These are phyloP conservation scores for Epizoanthus illoricatus DNA, from an alignment of 92 coral and sea anemone genomes.

Conservation along the genomic window DNA sequence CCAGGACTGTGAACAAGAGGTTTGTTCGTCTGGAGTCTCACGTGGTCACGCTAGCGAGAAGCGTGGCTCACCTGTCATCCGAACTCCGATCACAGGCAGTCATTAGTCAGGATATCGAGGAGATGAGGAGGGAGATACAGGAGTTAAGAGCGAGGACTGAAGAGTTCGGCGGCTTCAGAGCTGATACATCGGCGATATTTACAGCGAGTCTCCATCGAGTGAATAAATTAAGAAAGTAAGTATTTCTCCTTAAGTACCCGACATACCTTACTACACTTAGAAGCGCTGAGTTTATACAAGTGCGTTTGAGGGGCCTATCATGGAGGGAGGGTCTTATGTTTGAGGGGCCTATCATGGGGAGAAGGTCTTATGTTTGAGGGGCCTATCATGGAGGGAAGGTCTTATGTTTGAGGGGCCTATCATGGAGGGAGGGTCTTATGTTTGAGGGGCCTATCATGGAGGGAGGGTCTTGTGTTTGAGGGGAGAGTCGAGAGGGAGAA, in stretches of 20 bases:
- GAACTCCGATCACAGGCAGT: slow-evolving; percentile 94
- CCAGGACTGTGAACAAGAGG: slow-evolving; percentile 87
- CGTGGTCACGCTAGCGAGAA: slow-evolving; percentile 92
- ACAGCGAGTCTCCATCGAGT: slow-evolving; percentile 64
- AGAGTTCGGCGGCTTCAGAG: slow-evolving; percentile 39
- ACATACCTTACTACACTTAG: too few relatives aligned
- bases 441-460: too few relatives aligned
- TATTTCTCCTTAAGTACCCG: background rate
- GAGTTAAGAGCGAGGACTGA: slow-evolving; percentile 52
- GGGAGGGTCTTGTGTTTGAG: too few relatives aligned
- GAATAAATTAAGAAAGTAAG: slow-evolving; percentile 82
- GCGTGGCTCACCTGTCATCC: slow-evolving; percentile 89
- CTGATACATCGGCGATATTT: slow-evolving; percentile 40
- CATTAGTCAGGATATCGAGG: slow-evolving; percentile 80
- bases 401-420: too few relatives aligned
- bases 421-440: too few relatives aligned
- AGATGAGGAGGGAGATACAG: slow-evolving; percentile 75
- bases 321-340: too few relatives aligned
- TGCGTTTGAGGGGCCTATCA: too few relatives aligned
- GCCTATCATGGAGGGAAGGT: too few relatives aligned
- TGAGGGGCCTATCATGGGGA: too few relatives aligned
- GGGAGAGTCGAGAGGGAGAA: too few relatives aligned
- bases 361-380: too few relatives aligned
- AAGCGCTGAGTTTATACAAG: too few relatives aligned
- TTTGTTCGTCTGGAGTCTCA: slow-evolving; percentile 92